phyloP scores from a whole-genome alignment of 2,797 vertebrate genomes.

The Muscicapa striata region DNA sequence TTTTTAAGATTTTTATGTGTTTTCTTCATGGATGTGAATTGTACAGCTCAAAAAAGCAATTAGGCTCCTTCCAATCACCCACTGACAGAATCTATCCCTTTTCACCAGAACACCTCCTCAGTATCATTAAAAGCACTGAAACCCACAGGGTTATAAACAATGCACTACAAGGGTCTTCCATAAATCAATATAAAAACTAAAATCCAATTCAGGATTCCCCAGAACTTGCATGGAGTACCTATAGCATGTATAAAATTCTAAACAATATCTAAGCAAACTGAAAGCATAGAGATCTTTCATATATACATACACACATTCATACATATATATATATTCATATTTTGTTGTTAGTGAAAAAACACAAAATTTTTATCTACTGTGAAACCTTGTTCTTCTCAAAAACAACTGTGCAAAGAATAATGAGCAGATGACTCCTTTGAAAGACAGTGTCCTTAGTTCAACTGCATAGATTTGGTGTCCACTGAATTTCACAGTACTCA shows the following conservation, averaged over 20 bases:
- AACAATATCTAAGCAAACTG: neutral
- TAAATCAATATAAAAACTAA: neutral
- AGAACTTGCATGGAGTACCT: neutral
- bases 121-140: neutral
- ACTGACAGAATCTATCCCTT: neutral
- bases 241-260: neutral
- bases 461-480: slow-evolving; percentile 48
- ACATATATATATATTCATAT: neutral
- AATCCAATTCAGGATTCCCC: neutral
- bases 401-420: slow-evolving; percentile 29
- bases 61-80: neutral
- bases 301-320: neutral
- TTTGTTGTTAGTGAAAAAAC: neutral
- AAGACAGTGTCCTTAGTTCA: slow-evolving; percentile 48
- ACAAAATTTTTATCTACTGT: neutral
- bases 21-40: neutral
- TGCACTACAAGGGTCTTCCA: neutral
- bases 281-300: neutral
- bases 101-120: neutral
- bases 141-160: neutral
- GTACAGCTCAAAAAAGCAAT: neutral
- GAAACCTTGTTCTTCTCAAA: slow-evolving; percentile 5
- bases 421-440: slow-evolving; percentile 26
- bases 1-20: neutral
- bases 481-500: slow-evolving; percentile 43